phyloP scores from a whole-genome alignment of 2,113 vertebrate genomes.

The Columba janthina region DNA sequence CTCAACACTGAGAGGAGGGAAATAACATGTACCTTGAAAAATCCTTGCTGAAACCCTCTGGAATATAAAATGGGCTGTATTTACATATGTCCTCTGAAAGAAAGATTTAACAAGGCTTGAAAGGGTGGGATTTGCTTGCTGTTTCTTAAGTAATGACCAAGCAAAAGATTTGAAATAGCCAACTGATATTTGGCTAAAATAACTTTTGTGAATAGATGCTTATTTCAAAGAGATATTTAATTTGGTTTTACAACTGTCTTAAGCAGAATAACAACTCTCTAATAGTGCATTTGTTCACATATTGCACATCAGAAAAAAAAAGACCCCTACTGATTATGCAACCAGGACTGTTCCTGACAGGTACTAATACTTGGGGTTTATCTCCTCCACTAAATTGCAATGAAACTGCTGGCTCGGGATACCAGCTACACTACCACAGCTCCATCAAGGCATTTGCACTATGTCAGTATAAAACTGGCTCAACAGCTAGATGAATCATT shows the following conservation, averaged over 20 bases:
- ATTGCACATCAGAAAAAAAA: not conserved
- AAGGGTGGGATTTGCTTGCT: not conserved
- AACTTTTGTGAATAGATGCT: not conserved
- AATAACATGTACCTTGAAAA: not conserved
- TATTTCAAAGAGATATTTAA: slow-evolving; percentile 1
- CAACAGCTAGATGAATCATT: not conserved
- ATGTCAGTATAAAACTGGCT: not conserved
- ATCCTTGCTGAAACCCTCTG: not conserved
- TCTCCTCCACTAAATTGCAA: not conserved
- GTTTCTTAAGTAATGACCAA: not conserved
- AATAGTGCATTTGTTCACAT: not conserved
- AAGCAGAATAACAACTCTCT: not conserved
- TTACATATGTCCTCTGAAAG: not conserved
- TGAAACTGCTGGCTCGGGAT: not conserved
- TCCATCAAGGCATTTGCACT: not conserved
- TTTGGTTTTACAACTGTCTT: not conserved
- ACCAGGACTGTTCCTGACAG: not conserved
- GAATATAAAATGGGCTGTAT: not conserved
- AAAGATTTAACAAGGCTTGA: not conserved
- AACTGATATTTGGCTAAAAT: not conserved
- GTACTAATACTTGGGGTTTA: not conserved
- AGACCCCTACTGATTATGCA: not conserved
- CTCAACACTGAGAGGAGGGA: not conserved
- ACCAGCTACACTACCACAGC: not conserved
- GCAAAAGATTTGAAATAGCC: not conserved